A percentile compares a stretch with the other conserved stretches of the same genome.
Evolutionary conservation across 2,113 vertebrate genomes (phyloP).

Genomic region (Callipepla californica): DNA sequence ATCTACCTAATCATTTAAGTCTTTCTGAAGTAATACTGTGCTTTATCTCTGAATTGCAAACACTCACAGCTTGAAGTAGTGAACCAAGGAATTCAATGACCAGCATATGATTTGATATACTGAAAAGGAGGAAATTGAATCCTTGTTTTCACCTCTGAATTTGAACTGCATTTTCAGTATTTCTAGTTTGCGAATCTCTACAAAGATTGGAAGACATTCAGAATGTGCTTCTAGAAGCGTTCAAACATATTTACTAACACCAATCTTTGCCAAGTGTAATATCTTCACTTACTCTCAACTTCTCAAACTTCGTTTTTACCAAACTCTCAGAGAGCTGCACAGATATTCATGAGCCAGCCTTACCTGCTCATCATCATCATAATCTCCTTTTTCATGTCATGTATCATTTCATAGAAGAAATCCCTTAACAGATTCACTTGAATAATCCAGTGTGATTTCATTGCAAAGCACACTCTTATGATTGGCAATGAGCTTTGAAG

Average conservation of each 20-base stretch:
- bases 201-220: background rate
- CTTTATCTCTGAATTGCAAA: background rate
- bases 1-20: background rate
- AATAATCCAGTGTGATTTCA: background rate
- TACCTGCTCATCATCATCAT: background rate
- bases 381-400: background rate
- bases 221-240: background rate
- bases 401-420: background rate
- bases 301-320: background rate
- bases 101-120: background rate
- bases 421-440: background rate
- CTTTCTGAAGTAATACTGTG: background rate
- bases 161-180: background rate
- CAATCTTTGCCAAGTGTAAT: background rate
- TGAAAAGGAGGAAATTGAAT: background rate
- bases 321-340: background rate
- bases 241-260: accelerated
- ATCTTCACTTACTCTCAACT: background rate
- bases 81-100: background rate
- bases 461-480: background rate
- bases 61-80: background rate
- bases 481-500: background rate
- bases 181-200: background rate
- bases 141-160: background rate
- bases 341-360: background rate